Evolutionary conservation across 64 coral and sea anemone genomes (phyloP).

Genomic region (Pocillopora verrucosa): DNA sequence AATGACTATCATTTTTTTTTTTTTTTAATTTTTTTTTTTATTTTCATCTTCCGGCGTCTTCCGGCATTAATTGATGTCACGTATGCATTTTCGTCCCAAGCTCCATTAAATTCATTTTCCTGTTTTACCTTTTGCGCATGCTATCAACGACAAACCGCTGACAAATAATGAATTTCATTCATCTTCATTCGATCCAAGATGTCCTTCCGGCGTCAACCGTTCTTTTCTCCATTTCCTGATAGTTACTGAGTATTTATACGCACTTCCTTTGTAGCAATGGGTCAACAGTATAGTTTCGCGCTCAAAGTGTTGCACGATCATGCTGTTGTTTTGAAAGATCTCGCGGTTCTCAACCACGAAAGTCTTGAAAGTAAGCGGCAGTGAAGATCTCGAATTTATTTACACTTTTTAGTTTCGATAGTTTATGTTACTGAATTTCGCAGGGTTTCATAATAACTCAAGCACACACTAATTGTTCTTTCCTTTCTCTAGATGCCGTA

Average conservation of each 20-base stretch:
- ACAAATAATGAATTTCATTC: not conserved
- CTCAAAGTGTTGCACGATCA: constrained; percentile 82
- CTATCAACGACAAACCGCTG: not conserved
- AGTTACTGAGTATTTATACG: not conserved
- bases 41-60: too few species aligned
- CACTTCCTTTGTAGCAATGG: constrained; percentile 37
- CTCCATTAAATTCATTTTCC: not conserved
- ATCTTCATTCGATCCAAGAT: not conserved
- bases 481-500: constrained; percentile 69
- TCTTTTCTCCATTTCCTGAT: not conserved
- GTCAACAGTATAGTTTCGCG: constrained; percentile 85
- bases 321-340: constrained; percentile 72
- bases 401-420: not conserved
- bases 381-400: not conserved
- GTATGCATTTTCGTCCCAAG: not conserved
- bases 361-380: constrained; percentile 64
- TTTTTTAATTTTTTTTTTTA: too few species aligned
- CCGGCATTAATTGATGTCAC: not conserved
- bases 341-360: constrained; percentile 65
- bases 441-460: too few species aligned
- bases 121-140: not conserved
- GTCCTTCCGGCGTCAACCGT: not conserved
- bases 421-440: too few species aligned
- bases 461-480: not conserved
- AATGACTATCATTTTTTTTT: too few species aligned